Evolutionary conservation across 2,888 invertebrate genomes (phyloP).

Genomic region (Macrophya alboannulata): DNA sequence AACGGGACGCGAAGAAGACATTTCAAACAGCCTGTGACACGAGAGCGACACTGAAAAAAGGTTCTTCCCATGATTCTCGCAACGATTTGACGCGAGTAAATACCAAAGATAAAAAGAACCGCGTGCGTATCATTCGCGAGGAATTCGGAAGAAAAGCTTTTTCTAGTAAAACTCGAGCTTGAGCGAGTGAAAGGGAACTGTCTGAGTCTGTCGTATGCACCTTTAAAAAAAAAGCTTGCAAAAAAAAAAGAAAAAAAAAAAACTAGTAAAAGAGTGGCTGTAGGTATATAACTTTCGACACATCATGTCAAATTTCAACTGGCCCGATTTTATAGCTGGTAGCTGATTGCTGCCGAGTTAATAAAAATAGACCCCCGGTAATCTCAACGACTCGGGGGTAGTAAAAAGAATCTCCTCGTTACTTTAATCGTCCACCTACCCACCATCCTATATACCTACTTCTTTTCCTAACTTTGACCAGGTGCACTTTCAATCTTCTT

Average conservation of each 20-base stretch:
- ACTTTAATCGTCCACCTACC: slow-evolving; percentile 33
- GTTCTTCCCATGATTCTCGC: slow-evolving; percentile 7
- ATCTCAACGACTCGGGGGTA: not conserved
- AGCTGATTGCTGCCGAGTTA: slow-evolving; percentile 4
- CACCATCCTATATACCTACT: not conserved
- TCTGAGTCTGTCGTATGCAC: slow-evolving; percentile 8
- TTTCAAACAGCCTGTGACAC: slow-evolving; percentile 25
- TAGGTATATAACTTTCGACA: not conserved
- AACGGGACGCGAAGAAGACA: not conserved
- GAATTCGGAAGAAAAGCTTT: slow-evolving; percentile 11
- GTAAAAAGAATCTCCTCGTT: slow-evolving; percentile 34
- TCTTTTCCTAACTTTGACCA: not conserved
- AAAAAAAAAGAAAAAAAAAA: not conserved
- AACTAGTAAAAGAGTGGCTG: not conserved
- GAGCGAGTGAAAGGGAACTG: not conserved
- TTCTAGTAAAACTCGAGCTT: slow-evolving; percentile 12
- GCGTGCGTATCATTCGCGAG: not conserved
- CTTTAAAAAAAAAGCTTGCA: not conserved
- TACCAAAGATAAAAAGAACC: slow-evolving; percentile 20
- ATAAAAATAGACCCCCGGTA: slow-evolving; percentile 25
- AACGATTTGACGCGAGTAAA: slow-evolving; percentile 31
- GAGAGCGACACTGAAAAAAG: slow-evolving; percentile 14
- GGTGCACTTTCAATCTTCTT: slow-evolving; percentile 44
- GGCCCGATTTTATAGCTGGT: slow-evolving; percentile 19
- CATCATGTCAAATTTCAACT: slow-evolving; percentile 25